Evolutionary conservation across 2,113 vertebrate species (phyloP), one percentile per base, ranked within the genome.

Genomic region (Thunnus thynnus): DNA sequence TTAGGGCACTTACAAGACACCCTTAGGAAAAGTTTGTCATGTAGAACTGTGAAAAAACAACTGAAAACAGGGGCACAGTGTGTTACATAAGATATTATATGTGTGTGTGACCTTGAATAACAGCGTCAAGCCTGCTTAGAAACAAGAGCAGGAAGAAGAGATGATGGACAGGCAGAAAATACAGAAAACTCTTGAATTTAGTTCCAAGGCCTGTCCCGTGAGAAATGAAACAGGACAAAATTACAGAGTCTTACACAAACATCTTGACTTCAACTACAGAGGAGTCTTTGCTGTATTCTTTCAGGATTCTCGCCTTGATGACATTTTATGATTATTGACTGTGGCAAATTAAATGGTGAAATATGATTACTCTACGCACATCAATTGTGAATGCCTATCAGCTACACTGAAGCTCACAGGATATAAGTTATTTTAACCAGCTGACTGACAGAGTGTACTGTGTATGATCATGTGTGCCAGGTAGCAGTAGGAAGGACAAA

Each of bases 101-200:
- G 69, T 86, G 76, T 65, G 25, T 62, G 85, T 87, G 91, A 90
- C 88, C 89, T 92, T 88, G 83, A 79, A 86, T 74, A 83, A 82
- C 75, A 67, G 68, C 36, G 16, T 79, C 51, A 64, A 68, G 41
- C 51, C 17, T n/a, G 48, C 76, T 84, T 20, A 14, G 77, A 82
- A 89, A 91, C 82, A 88, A 76, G 82, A 81, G 73, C 77, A 92
- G 87, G 86, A 91, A 78, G 83, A 72, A 69, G 60, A 74, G 78
- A 87, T 88, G 88, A 91, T 56, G 30, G 90, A 90, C 69, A 72
- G 76, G 68, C 70, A 80, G 51, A 72, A 41, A 91, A 88, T 70
- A 65, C 20, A 27, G 3, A 48, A 76, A 62, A 55, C 76, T 52
- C 66, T 70, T 22, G 60, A 25, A 65, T 80, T 76, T 61, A 32